phyloP scores from a whole-genome alignment of 2,888 invertebrate species.

The Luffia ferchaultella region DNA sequence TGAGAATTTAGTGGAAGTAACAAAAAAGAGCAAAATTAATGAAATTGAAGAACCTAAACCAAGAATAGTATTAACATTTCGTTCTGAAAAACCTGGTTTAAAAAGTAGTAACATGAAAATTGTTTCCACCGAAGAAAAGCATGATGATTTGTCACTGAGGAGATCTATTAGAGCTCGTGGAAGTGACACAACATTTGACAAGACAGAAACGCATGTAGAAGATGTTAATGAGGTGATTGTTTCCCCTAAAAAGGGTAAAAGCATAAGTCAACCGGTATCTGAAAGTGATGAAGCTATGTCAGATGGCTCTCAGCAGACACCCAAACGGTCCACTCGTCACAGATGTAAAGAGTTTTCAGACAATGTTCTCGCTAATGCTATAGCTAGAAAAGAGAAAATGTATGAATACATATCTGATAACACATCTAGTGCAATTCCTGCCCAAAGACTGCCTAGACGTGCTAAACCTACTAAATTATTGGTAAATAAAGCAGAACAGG shows the following conservation, averaged over 20 bases:
- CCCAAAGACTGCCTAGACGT: slow-evolving; percentile 50
- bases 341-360: slow-evolving; percentile 69
- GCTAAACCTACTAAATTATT: slow-evolving; percentile 75
- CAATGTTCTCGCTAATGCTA: slow-evolving; percentile 74
- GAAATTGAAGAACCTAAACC: slow-evolving; percentile 54
- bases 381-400: slow-evolving; percentile 73
- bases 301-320: slow-evolving; percentile 37
- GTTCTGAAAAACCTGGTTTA: slow-evolving; percentile 66
- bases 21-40: slow-evolving; percentile 1
- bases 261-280: slow-evolving; percentile 28
- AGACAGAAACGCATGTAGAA: slow-evolving; percentile 45
- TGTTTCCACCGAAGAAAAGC: slow-evolving; percentile 50
- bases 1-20: background rate
- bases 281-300: slow-evolving; percentile 43
- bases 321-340: slow-evolving; percentile 71
- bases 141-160: slow-evolving; percentile 40
- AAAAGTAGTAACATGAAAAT: slow-evolving; percentile 62
- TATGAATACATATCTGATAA: slow-evolving; percentile 50
- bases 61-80: slow-evolving; percentile 68
- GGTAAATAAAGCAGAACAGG: slow-evolving; percentile 70
- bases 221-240: slow-evolving; percentile 21
- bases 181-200: slow-evolving; percentile 15
- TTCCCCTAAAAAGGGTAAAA: slow-evolving; percentile 33
- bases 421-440: slow-evolving; percentile 38
- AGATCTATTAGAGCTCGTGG: slow-evolving; percentile 39